These are phyloP conservation scores for Rhincodon typus DNA, from an alignment of 2,797 vertebrate species.

Conservation along the genomic window DNA sequence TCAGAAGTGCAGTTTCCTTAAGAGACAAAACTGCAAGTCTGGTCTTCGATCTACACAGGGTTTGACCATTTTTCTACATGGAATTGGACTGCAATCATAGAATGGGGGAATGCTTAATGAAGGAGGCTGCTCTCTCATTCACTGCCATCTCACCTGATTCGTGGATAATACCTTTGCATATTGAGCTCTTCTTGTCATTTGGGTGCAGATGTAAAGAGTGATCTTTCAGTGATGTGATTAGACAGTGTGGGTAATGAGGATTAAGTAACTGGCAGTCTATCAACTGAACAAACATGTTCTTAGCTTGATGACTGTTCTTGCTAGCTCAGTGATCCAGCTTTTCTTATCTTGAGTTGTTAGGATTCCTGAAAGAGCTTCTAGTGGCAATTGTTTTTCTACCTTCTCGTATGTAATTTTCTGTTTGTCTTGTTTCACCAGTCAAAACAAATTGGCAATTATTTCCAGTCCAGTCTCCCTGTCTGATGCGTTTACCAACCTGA, in stretches of 20 bases:
- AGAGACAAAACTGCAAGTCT: neutral
- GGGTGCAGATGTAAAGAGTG: neutral
- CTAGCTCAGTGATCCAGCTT: neutral
- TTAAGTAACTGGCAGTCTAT: neutral
- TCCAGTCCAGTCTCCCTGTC: constrained; percentile 46
- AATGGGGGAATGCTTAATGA: neutral
- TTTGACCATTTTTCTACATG: neutral
- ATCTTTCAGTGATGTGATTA: neutral
- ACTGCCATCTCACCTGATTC: neutral
- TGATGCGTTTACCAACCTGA: constrained; percentile 62
- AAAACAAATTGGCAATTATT: constrained; percentile 68
- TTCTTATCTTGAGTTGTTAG: neutral
- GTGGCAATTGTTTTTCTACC: neutral
- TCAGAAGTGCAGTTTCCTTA: neutral
- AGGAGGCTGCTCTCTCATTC: neutral
- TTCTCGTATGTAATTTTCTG: neutral
- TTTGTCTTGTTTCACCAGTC: constrained; percentile 53
- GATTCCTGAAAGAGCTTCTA: neutral
- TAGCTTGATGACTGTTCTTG: neutral
- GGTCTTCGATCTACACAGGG: neutral
- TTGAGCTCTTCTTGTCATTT: neutral
- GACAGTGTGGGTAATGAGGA: neutral
- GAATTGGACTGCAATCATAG: neutral
- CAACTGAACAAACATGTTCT: neutral
- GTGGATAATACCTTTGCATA: neutral